Base-by-base conservation (phyloP, 1,140 invertebrate genomes). In the Drosophila teissieri region DNA sequence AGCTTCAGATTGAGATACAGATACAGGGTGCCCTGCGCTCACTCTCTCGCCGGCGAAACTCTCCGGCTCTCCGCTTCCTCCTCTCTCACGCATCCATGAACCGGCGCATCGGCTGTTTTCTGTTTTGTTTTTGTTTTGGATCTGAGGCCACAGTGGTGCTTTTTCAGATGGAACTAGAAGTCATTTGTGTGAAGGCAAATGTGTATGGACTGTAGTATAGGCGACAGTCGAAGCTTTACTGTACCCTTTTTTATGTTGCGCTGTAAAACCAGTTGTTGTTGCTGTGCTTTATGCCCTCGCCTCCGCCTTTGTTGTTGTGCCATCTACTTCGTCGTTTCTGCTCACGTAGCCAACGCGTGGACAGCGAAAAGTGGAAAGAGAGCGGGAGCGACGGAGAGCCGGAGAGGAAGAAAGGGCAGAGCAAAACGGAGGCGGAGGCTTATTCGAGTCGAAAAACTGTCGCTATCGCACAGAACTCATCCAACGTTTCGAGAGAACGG, bases 271-370 rank as follows among this genome's bases (percentile, higher is more conserved):
- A 85, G 81, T 85, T 80, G 73, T 80, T 84, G 75, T 80, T 74
- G 37, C 10, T 60, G 57, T 37, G 70, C 53, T 63, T 40, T 51
- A 39, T 49, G 36, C 74, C 48, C 63, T 58, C 42, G 51, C 63
- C 80, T 67, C 73, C 62, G 44, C 24, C 48, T 57, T 31, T 70
- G 36, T 54, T 70, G 77, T 67, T 79, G 52, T 60, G 53, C 53
- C 60, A 45, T 64, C 60, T 51, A 70, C 69, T 55, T 89, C 42
- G 61, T 89, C 73, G 83, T 77, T 80, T 80, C 72, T 88, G 83
- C 83, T 88, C 83, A 88, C 83, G 83, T 88, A 88, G 83, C 14
- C 84, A 88, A 60, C 84, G 84, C 83, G 73, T 88, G 83, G 76
- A 89, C 84, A 88, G 62, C 65, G 3, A 34, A 37, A 24, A 37